Conservation (phyloP, 37 sponge, comb jelly and placozoan genomes). For the Amphimedon queenslandica region DNA sequence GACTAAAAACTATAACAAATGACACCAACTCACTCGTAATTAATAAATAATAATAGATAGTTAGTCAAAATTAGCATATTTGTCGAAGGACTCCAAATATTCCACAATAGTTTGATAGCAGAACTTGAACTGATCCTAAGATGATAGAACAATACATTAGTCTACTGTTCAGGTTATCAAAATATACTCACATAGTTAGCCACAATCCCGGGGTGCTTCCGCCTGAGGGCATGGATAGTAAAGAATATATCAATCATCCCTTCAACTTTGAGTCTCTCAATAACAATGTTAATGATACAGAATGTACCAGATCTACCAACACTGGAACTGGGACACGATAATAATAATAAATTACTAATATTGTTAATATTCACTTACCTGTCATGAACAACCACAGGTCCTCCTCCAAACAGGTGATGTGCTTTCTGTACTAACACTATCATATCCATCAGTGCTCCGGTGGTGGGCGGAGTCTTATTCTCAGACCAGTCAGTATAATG, state of each 20-base stretch:
- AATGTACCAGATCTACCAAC: conserved; percentile 76
- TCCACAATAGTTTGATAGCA: conserved; percentile 67
- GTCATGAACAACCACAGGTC: conserved; percentile 80
- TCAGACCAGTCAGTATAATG: conserved; percentile 78
- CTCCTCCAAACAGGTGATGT: conserved; percentile 51
- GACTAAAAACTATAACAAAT: too few relatives aligned
- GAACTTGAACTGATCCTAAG: conserved; percentile 69
- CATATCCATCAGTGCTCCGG: conserved; percentile 47
- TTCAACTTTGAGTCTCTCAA: conserved; percentile 80
- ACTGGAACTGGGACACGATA: conserved; percentile 64
- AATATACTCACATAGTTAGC: conserved; percentile 45
- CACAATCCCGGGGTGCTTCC: conserved; percentile 72
- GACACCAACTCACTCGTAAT: too few relatives aligned
- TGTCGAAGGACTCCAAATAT: conserved; percentile 80
- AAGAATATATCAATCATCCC: conserved; percentile 68
- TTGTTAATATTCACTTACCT: conserved; percentile 41
- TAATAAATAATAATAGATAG: too few relatives aligned
- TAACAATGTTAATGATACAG: conserved; percentile 38
- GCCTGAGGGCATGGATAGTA: conserved; percentile 64
- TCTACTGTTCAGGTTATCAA: not conserved
- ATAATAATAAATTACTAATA: too few relatives aligned
- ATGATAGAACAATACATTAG: too few relatives aligned
- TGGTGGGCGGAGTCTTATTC: conserved; percentile 18
- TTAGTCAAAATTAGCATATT: conserved; percentile 79
- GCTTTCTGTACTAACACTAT: conserved; percentile 65